Conservation (phyloP, 2,113 vertebrate genomes). For the Peromyscus californicus region DNA sequence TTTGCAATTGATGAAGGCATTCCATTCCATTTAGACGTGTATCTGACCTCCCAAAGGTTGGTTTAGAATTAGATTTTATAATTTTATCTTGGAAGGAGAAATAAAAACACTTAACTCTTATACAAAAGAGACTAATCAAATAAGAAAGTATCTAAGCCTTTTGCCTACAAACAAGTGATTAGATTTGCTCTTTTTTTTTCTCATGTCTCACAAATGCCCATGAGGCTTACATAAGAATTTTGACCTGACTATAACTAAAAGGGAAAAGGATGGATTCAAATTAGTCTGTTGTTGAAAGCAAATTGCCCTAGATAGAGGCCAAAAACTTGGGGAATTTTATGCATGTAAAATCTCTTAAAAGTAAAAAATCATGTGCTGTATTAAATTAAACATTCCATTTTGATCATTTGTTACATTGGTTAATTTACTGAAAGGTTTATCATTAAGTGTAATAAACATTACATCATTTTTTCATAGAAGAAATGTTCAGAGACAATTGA, state of each 20-base stretch:
- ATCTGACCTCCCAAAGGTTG: conserved; percentile 20
- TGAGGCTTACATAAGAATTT: conserved; percentile 56
- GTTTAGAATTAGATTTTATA: conserved; percentile 58
- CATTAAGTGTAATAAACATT: conserved; percentile 80
- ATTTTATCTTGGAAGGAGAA: conserved; percentile 61
- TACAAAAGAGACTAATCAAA: conserved; percentile 52
- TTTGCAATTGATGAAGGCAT: conserved; percentile 71
- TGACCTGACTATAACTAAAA: conserved; percentile 67
- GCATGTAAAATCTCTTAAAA: conserved; percentile 79
- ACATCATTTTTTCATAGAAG: conserved; percentile 81
- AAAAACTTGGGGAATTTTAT: conserved; percentile 59
- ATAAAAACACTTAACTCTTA: conserved; percentile 65
- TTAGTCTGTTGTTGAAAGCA: conserved; percentile 62
- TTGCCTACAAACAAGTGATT: conserved; percentile 62
- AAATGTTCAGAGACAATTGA: conserved; percentile 80
- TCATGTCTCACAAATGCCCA: conserved; percentile 59
- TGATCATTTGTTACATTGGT: conserved; percentile 79
- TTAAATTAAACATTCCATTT: conserved; percentile 83
- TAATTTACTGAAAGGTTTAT: conserved; percentile 78
- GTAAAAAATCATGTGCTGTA: conserved; percentile 81
- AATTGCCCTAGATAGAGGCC: conserved; percentile 50
- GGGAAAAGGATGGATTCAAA: conserved; percentile 64
- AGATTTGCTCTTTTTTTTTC: conserved; percentile 43
- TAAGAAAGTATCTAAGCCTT: conserved; percentile 52
- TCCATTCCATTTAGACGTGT: conserved; percentile 42